Conservation (phyloP, 1,140 invertebrate species). For the Nymphalis io region DNA sequence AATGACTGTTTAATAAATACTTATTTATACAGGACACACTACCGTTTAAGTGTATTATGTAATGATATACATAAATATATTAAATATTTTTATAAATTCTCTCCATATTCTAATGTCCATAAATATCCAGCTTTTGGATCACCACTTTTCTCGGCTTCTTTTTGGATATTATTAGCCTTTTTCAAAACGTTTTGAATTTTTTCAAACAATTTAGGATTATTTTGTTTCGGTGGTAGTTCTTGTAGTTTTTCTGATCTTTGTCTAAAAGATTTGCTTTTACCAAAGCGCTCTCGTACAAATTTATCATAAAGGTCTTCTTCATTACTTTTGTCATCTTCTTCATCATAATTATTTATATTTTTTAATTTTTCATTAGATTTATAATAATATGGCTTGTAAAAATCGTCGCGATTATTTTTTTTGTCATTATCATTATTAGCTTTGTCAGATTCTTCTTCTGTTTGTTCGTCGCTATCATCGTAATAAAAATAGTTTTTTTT, state of each 20-base stretch:
- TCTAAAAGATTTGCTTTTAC: slow-evolving; percentile 56
- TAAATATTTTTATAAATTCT: slow-evolving; percentile 45
- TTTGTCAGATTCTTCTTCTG: slow-evolving; percentile 42
- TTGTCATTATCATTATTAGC: slow-evolving; percentile 32
- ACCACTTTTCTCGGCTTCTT: slow-evolving; percentile 63
- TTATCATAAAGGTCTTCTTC: slow-evolving; percentile 71
- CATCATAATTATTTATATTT: slow-evolving; percentile 1
- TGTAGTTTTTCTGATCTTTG: slow-evolving; percentile 58
- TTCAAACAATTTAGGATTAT: slow-evolving; percentile 58
- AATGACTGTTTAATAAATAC: no score
- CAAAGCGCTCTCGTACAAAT: slow-evolving; percentile 71
- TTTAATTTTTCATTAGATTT: slow-evolving; percentile 22
- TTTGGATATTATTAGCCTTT: slow-evolving; percentile 65
- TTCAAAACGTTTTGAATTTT: slow-evolving; percentile 65
- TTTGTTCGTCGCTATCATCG: slow-evolving; percentile 44
- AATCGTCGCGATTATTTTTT: slow-evolving; percentile 45
- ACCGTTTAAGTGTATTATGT: no score
- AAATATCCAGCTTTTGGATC: slow-evolving; percentile 75
- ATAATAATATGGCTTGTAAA: slow-evolving; percentile 48
- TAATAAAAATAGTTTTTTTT: slow-evolving; percentile 43
- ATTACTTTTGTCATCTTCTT: slow-evolving; percentile 27
- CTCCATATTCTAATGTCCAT: slow-evolving; percentile 80
- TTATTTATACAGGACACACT: no score
- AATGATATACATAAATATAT: neutral
- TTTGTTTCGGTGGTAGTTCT: slow-evolving; percentile 36